These are phyloP conservation scores for Phoebastria nigripes DNA, from an alignment of 2,797 vertebrate species.

Conservation along the genomic window DNA sequence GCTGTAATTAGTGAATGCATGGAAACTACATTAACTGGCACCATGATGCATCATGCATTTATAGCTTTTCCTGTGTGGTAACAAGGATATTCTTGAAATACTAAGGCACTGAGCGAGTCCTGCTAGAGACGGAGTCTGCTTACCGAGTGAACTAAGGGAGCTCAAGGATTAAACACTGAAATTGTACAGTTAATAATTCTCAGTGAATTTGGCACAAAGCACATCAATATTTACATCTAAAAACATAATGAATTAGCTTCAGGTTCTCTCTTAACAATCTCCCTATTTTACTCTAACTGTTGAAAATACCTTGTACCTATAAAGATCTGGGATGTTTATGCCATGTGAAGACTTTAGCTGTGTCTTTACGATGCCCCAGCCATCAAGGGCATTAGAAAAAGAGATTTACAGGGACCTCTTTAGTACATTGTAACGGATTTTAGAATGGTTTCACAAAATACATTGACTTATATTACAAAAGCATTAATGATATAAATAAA, in stretches of 20 bases:
- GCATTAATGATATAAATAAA: not conserved
- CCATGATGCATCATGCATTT: not conserved
- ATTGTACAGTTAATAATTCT: not conserved
- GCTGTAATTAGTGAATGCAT: not conserved
- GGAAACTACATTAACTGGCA: not conserved
- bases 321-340: not conserved
- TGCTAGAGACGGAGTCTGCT: not conserved
- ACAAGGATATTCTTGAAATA: not conserved
- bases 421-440: not conserved
- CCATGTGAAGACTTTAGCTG: not conserved
- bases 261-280: not conserved
- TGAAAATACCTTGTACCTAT: not conserved
- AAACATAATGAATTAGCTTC: not conserved
- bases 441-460: not conserved
- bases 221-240: not conserved
- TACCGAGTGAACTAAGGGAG: not conserved
- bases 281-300: not conserved
- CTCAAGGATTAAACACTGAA: not conserved
- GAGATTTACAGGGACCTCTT: not conserved
- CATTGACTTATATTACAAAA: not conserved
- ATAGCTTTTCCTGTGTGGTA: not conserved
- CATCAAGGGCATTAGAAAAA: not conserved
- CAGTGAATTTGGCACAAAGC: not conserved
- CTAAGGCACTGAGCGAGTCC: not conserved
- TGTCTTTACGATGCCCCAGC: not conserved